Conservation (phyloP, 2,888 invertebrate species). For the Pseudoips prasinana region DNA sequence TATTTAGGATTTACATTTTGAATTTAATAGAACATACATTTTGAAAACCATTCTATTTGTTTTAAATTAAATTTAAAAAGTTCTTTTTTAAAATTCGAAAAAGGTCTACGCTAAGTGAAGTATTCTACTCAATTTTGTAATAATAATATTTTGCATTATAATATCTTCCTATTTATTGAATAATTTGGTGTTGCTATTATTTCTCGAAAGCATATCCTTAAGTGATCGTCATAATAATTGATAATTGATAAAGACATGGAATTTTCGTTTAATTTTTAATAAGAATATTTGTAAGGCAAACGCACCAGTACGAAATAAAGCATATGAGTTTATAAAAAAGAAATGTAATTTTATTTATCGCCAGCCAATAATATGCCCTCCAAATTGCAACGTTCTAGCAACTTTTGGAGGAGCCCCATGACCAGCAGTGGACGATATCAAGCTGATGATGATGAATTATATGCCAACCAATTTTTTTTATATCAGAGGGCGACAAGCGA, state of each 20-base stretch:
- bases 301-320: conserved; percentile 82
- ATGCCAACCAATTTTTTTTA: too few relatives aligned
- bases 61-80: not conserved
- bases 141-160: conserved; percentile 30
- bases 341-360: conserved; percentile 12
- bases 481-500: too few relatives aligned
- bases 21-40: too few relatives aligned
- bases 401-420: too few relatives aligned
- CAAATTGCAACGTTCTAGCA: too few relatives aligned
- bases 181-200: conserved; percentile 51
- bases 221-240: conserved; percentile 65
- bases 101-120: conserved; percentile 33
- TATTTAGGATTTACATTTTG: too few relatives aligned
- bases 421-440: too few relatives aligned
- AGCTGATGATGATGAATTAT: too few relatives aligned
- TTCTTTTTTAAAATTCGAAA: conserved; percentile 11
- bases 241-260: conserved; percentile 47
- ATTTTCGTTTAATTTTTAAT: conserved; percentile 63
- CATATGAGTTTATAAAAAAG: conserved; percentile 75
- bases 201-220: conserved; percentile 68
- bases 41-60: conserved; percentile 5
- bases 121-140: conserved; percentile 33
- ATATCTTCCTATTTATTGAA: conserved; percentile 47
- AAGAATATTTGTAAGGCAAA: conserved; percentile 77
- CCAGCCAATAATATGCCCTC: not conserved